A percentile compares a stretch with the other conserved stretches of the same genome.
Conservation (phyloP, 2,113 vertebrate species). For the Dermatemys mawii region DNA sequence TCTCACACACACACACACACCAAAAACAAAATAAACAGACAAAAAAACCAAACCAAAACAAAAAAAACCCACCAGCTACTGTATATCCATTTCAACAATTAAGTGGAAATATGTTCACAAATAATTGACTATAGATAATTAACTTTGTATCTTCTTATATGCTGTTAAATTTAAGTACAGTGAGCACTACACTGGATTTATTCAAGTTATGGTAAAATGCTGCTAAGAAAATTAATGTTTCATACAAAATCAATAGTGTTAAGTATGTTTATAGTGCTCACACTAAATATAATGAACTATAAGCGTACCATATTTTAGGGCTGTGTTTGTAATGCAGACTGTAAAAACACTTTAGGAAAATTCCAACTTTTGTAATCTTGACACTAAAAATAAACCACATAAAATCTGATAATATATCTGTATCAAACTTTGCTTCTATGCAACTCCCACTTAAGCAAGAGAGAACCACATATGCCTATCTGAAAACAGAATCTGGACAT, state of each 20-base stretch:
- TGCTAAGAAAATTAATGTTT: background rate
- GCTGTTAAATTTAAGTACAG: background rate
- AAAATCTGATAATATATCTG: background rate
- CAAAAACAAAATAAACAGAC: no score
- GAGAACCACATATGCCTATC: background rate
- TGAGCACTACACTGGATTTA: background rate
- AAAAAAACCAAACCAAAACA: no score
- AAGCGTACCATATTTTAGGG: background rate
- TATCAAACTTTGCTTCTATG: background rate
- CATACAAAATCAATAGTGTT: background rate
- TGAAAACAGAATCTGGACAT: background rate
- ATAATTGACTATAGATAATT: background rate
- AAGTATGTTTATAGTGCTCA: background rate
- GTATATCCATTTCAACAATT: background rate
- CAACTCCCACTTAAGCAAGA: background rate
- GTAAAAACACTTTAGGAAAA: background rate
- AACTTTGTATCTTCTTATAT: background rate
- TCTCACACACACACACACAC: no score
- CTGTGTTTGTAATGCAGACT: background rate
- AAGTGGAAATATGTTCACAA: background rate
- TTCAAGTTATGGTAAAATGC: background rate
- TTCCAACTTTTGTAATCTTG: background rate
- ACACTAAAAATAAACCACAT: background rate
- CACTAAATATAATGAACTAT: background rate
- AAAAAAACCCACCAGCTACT: no score